phyloP scores from a whole-genome alignment of 2,797 vertebrate genomes.

The Cynodonichthys magdalenae region DNA sequence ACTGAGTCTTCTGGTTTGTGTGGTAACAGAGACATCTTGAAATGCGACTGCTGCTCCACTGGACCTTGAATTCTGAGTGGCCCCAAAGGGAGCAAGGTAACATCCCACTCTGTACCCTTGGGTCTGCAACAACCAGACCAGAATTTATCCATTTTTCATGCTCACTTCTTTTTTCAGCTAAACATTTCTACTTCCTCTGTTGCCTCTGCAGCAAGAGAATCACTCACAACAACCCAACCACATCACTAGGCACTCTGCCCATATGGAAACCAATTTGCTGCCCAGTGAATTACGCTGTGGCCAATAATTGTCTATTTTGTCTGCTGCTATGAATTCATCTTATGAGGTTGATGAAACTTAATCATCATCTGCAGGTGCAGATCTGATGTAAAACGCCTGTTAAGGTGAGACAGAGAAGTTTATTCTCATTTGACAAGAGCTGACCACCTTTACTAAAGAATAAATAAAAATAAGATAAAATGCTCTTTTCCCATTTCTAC shows the following conservation, averaged over 20 bases:
- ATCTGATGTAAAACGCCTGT: conserved; percentile 51
- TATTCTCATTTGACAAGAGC: conserved; percentile 23
- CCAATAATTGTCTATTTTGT: conserved; percentile 81
- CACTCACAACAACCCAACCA: conserved; percentile 25
- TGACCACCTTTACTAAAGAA: conserved; percentile 9
- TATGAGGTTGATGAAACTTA: conserved; percentile 78
- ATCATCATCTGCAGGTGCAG: conserved; percentile 52
- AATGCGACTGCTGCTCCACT: conserved; percentile 20
- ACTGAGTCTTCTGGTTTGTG: conserved; percentile 1
- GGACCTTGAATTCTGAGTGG: conserved; percentile 31
- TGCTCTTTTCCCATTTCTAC: background rate
- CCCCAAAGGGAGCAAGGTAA: conserved; percentile 10
- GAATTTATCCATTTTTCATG: conserved; percentile 20
- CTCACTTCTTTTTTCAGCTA: conserved; percentile 24
- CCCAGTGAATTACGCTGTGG: conserved; percentile 69
- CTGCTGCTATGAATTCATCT: conserved; percentile 76
- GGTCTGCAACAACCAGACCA: conserved; percentile 31
- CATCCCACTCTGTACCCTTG: conserved; percentile 21
- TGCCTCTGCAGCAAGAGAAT: conserved; percentile 29
- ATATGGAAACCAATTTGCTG: conserved; percentile 79
- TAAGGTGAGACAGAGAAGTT: conserved; percentile 45
- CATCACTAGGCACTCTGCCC: conserved; percentile 42
- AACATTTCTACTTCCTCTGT: conserved; percentile 26
- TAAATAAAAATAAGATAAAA: background rate
- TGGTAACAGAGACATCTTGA: conserved; percentile 38